Base-by-base conservation (phyloP, 2,888 invertebrate genomes). In the Synanthedon formicaeformis region DNA sequence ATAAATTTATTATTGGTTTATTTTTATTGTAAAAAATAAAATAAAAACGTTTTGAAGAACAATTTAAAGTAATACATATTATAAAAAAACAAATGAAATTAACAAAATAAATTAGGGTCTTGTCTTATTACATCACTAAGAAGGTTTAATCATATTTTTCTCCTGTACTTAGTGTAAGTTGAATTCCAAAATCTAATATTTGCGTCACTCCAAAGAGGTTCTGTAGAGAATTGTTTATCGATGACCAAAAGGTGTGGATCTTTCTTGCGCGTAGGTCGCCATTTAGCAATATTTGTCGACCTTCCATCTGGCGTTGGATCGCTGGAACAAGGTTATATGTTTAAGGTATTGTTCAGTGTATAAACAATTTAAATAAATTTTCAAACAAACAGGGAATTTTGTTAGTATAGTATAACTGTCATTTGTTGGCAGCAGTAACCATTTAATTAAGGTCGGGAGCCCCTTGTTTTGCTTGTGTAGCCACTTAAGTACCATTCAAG, bases 81-180 rank as follows among this genome's bases (percentile, higher is more conserved):
- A 5, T 23, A 23, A 5, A 23, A n/a, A 34, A 34, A 34, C 16
- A 8, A 34, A 34, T 5, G 8, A 10, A 16, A 45, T 45, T 8
- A 45, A 13, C 2, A 13, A 45, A 45, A 6, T 45, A 45, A 45
- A 45, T 13, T 45, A 45, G 45, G 1, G n/a, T 13, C 45, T 14
- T 13, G 6, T 41, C 41, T 13, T 5, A 41, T 41, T 6, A 2
- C 0, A n/a, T 41, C 13, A 41, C 6, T n/a, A 4, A 13, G 10
- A n/a, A 14, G 5, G 45, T 2, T 13, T 13, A 13, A 2, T 45
- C 56, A 64, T 48, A 51, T 51, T 66, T 70, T 80, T 63, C 76
- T 72, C 48, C 86, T 76, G 52, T 78, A 81, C 56, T 81, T 80
- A 0, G 72, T 61, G 56, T 86, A 85, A 0, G 77, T 81, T 23